Evolutionary conservation across 2,113 vertebrate genomes (phyloP).

Genomic region (Pandion haliaetus): DNA sequence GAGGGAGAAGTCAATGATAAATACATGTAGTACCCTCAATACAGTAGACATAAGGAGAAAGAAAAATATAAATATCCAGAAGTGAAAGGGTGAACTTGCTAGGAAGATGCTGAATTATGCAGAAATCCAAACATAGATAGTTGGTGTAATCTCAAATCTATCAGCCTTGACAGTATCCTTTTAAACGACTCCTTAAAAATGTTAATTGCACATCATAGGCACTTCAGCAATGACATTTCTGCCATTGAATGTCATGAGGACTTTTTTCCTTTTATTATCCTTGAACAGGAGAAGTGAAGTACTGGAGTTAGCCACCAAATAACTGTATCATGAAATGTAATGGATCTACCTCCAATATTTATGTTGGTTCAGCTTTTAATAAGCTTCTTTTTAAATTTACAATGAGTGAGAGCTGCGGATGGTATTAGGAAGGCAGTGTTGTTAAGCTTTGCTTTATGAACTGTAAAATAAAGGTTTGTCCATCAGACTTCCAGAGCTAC

Average conservation of each 20-base stretch:
- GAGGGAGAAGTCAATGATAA: neutral
- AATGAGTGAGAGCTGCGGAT: neutral
- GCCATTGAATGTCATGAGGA: slow-evolving; percentile 48
- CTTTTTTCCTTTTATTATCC: slow-evolving; percentile 43
- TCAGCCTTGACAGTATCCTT: slow-evolving; percentile 42
- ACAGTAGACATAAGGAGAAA: neutral
- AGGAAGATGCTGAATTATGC: neutral
- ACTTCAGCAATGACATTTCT: slow-evolving; percentile 53
- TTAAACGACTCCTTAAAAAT: slow-evolving; percentile 61
- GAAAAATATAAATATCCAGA: neutral
- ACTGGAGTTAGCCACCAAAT: neutral
- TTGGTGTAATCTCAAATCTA: slow-evolving; percentile 12
- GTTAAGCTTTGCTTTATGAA: slow-evolving; percentile 32
- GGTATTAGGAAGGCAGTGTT: neutral
- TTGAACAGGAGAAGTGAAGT: neutral
- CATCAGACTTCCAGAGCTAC: neutral
- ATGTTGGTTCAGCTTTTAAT: neutral
- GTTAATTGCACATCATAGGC: slow-evolving; percentile 59
- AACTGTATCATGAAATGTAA: neutral
- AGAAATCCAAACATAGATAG: neutral
- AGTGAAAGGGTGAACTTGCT: neutral
- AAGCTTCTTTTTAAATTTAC: neutral
- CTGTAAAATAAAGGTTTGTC: slow-evolving; percentile 34
- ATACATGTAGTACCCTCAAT: neutral
- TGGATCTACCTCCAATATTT: neutral